A percentile compares a stretch with the other conserved stretches of the same genome.
These are phyloP conservation scores for Lasius fuliginosus DNA, from an alignment of 2,888 invertebrate genomes.

Conservation along the genomic window DNA sequence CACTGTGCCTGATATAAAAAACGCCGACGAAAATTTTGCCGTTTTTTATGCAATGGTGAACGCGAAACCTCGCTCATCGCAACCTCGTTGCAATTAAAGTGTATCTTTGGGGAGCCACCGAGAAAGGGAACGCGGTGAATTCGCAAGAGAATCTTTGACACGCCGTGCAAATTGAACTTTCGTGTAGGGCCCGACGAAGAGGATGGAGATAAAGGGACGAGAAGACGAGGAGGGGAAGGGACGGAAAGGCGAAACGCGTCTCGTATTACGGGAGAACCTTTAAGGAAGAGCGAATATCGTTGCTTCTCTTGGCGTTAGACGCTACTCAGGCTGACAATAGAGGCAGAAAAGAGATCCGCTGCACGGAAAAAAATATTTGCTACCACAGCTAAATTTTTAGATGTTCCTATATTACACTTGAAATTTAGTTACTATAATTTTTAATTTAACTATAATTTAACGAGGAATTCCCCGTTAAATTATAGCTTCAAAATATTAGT, in stretches of 20 bases:
- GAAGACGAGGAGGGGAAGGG: constrained; percentile 54
- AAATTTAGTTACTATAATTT: no score
- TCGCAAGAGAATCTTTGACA: constrained; percentile 78
- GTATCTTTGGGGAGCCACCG: constrained; percentile 52
- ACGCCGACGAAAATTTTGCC: neutral
- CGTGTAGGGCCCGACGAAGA: constrained; percentile 77
- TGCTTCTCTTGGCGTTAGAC: constrained; percentile 56
- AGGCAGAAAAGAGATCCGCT: constrained; percentile 33
- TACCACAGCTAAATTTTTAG: no score
- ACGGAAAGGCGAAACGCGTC: constrained; percentile 42
- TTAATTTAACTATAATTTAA: no score
- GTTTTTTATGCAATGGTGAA: constrained; percentile 5
- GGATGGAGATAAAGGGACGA: constrained; percentile 68
- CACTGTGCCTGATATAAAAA: neutral
- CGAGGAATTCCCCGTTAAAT: no score
- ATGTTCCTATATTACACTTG: no score
- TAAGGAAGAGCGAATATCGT: constrained; percentile 67
- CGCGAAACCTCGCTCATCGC: constrained; percentile 72
- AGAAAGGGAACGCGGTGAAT: constrained; percentile 57
- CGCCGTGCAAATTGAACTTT: constrained; percentile 83
- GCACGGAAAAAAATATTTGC: no score
- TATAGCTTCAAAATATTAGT: no score
- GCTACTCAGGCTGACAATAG: no score
- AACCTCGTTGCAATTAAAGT: constrained; percentile 75
- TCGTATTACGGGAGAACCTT: constrained; percentile 55